phyloP scores from a whole-genome alignment of 1,140 invertebrate species.

The Zeugodacus cucurbitae region DNA sequence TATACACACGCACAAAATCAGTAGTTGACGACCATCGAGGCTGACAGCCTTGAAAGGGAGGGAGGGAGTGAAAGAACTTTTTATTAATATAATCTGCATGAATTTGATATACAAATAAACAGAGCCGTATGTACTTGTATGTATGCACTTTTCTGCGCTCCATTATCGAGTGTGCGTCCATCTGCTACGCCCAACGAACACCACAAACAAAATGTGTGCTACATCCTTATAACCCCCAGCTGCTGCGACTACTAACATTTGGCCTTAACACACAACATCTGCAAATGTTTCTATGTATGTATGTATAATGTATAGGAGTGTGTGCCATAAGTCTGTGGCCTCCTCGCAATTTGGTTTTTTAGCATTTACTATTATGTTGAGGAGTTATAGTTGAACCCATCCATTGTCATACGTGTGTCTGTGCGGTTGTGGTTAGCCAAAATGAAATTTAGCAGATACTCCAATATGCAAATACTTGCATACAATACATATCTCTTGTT shows the following conservation, averaged over 20 bases:
- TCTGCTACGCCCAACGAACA: neutral
- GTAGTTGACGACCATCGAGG: too few relatives aligned
- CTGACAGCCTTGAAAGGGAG: too few relatives aligned
- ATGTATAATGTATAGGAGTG: too few relatives aligned
- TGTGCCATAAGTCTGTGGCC: neutral
- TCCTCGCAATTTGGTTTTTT: neutral
- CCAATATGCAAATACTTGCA: neutral
- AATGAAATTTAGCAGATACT: neutral
- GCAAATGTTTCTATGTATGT: neutral
- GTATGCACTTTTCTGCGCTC: neutral
- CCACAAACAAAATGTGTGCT: neutral
- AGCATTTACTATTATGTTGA: neutral
- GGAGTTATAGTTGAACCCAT: neutral
- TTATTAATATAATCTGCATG: too few relatives aligned
- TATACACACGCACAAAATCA: neutral
- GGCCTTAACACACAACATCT: neutral
- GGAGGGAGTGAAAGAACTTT: too few relatives aligned
- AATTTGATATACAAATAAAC: too few relatives aligned
- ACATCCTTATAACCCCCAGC: neutral
- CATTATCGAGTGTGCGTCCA: neutral
- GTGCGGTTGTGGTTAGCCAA: neutral
- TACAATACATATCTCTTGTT: neutral
- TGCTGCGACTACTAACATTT: neutral
- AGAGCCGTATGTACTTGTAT: too few relatives aligned
- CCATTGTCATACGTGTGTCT: neutral